Conservation (phyloP, 2,888 invertebrate species). For the Timandra comae region DNA sequence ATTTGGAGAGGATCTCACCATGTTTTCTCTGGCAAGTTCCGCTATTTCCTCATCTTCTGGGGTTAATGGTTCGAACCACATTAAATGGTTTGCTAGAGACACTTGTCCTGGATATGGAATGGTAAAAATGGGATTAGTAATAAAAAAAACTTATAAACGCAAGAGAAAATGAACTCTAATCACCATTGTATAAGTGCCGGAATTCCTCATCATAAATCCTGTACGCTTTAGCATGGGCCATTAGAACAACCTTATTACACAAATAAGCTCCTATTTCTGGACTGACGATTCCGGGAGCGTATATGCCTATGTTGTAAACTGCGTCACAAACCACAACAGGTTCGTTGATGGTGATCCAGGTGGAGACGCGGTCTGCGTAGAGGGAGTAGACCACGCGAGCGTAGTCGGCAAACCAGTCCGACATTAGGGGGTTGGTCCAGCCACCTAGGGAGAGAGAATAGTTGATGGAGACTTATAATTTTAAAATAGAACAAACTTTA, state of each 20-base stretch:
- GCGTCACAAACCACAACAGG: conserved; percentile 13
- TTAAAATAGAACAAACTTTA: too few species aligned
- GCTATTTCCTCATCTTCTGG: conserved; percentile 21
- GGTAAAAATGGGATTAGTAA: background rate
- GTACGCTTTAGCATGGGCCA: conserved; percentile 28
- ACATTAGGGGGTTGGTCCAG: conserved; percentile 27
- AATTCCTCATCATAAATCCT: conserved; percentile 26
- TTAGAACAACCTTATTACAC: conserved; percentile 12
- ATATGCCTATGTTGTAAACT: conserved; percentile 27
- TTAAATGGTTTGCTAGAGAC: conserved; percentile 25
- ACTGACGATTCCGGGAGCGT: conserved; percentile 9
- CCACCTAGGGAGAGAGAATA: conserved; percentile 23
- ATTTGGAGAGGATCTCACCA: conserved; percentile 16
- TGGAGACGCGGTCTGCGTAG: conserved; percentile 30
- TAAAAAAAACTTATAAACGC: too few species aligned
- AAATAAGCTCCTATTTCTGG: conserved; percentile 6
- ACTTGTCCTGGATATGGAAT: conserved; percentile 25
- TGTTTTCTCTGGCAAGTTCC: conserved; percentile 21
- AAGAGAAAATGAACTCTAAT: too few species aligned
- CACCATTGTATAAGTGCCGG: too few species aligned
- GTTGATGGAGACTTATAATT: too few species aligned
- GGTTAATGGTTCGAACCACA: conserved; percentile 25
- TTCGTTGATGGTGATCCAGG: conserved; percentile 28
- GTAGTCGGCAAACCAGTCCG: conserved; percentile 29
- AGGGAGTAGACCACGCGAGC: conserved; percentile 22